A percentile compares a stretch with the other conserved stretches of the same genome.
Conservation (phyloP, 2,888 invertebrate genomes). For the Eupithecia pulchellata region DNA sequence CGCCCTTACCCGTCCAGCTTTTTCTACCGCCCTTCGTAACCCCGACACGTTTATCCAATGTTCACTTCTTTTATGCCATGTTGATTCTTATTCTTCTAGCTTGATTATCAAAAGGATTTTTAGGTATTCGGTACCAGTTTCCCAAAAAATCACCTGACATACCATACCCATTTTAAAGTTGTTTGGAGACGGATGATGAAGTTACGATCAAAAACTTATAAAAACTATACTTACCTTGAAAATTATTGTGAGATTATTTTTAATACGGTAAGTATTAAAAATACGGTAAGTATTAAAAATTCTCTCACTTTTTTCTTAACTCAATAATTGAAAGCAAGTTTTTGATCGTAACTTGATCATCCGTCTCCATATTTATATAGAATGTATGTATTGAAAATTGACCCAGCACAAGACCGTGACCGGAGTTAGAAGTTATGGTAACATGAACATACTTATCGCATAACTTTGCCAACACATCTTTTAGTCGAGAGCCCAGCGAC, state of each 20-base stretch:
- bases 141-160: neutral
- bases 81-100: neutral
- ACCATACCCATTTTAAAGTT: neutral
- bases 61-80: constrained; percentile 18
- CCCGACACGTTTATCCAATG: constrained; percentile 25
- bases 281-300: too few species aligned
- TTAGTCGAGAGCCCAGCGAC: constrained; percentile 31
- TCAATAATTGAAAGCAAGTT: too few species aligned
- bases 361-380: neutral
- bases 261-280: too few species aligned
- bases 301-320: too few species aligned
- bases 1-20: constrained; percentile 71
- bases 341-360: too few species aligned
- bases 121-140: neutral
- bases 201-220: neutral
- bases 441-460: constrained; percentile 23
- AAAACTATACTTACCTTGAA: neutral
- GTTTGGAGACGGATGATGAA: neutral
- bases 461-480: constrained; percentile 29
- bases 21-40: constrained; percentile 52
- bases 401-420: constrained; percentile 6
- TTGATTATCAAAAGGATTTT: neutral
- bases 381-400: neutral
- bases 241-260: neutral
- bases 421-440: constrained; percentile 6